Evolutionary conservation across 2,113 vertebrate genomes (phyloP).

Genomic region (Zapus hudsonius): DNA sequence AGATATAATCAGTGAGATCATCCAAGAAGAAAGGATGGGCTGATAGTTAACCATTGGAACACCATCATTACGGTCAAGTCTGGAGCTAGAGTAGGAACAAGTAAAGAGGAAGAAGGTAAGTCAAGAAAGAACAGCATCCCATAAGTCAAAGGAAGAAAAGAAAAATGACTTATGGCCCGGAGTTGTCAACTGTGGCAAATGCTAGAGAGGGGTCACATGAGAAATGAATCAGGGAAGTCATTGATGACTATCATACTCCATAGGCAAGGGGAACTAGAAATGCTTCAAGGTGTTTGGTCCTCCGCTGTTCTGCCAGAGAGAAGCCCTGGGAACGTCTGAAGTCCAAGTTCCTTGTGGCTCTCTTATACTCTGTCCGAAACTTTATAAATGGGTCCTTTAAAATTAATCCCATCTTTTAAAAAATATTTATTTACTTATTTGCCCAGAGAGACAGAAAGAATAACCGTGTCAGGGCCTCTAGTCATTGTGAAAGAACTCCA

Average conservation of each 20-base stretch:
- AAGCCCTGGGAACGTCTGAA: not conserved
- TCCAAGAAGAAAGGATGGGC: not conserved
- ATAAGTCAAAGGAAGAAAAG: not conserved
- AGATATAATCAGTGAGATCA: not conserved
- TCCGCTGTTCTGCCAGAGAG: not conserved
- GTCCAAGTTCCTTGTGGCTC: not conserved
- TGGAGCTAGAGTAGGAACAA: not conserved
- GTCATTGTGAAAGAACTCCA: too few species aligned
- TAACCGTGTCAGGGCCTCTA: too few species aligned
- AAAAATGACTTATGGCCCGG: not conserved
- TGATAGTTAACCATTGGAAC: not conserved
- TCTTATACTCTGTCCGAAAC: not conserved
- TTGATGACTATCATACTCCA: not conserved
- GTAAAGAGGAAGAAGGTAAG: not conserved
- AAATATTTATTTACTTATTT: too few species aligned
- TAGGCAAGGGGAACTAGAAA: not conserved
- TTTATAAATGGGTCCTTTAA: not conserved
- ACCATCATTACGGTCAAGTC: not conserved
- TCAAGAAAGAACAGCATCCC: not conserved
- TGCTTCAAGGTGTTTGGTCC: not conserved
- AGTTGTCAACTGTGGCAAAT: not conserved
- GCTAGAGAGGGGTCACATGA: not conserved
- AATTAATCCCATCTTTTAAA: not conserved
- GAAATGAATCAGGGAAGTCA: not conserved
- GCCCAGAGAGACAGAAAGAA: too few species aligned